These are phyloP conservation scores for Thecocarcelia acutangulata DNA, from an alignment of 2,888 invertebrate species.

Conservation along the genomic window DNA sequence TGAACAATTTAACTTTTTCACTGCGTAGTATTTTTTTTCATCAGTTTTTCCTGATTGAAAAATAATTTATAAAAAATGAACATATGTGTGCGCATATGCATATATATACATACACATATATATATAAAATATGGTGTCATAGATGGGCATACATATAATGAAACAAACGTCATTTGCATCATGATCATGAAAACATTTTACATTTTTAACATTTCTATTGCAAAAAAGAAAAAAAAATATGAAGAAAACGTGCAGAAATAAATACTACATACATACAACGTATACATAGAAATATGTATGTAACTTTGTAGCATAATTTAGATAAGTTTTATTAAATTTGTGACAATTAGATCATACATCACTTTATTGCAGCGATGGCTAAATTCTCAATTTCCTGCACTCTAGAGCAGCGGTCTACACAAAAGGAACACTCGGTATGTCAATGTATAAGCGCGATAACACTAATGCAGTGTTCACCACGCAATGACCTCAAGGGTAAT, in stretches of 20 bases:
- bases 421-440: no score
- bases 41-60: slow-evolving; percentile 45
- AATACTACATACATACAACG: no score
- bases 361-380: no score
- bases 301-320: no score
- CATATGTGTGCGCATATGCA: not conserved
- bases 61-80: not conserved
- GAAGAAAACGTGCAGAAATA: not conserved
- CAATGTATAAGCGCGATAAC: no score
- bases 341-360: no score
- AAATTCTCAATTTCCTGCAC: no score
- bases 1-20: slow-evolving; percentile 22
- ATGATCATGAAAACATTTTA: slow-evolving; percentile 16
- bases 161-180: slow-evolving; percentile 24
- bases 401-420: no score
- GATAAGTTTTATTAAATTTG: no score
- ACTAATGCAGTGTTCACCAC: no score
- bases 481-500: no score
- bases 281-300: no score
- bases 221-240: not conserved
- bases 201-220: slow-evolving; percentile 1
- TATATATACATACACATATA: not conserved
- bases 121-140: not conserved
- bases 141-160: slow-evolving; percentile 15
- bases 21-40: slow-evolving; percentile 37